Evolutionary conservation across 2,113 vertebrate species (phyloP), one percentile per base, ranked within the genome.

Genomic region (Eurystomus gularis): DNA sequence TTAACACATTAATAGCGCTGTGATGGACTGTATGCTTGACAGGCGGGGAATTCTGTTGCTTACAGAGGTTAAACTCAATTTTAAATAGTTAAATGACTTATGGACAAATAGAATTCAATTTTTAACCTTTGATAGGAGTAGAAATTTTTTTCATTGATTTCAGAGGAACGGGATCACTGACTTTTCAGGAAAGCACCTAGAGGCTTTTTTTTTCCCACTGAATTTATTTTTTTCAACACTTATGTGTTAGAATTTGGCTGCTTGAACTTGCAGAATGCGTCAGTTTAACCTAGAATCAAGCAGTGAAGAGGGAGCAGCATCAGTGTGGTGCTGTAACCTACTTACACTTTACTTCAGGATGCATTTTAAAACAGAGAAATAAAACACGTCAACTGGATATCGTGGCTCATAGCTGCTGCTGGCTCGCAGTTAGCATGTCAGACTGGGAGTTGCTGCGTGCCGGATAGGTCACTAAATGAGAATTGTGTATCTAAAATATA

Each of bases 201-300:
- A 61, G 37, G 29, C 64, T 54, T 76, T 83, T 81, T 77, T 73
- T 79, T 44, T 42, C 42, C 42, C 24, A 24, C 31, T 51, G 61
- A 46, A 24, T 0, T 12, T 19, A 31, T 10, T 31, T 78, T 78
- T 96, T 82, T 92, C 42, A 90, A 46, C 62, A 61, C 31, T 7
- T 2, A n/a, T 70, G 37, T 81, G 65, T 78, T 82, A 58, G 40
- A 84, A 89, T 82, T 79, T 70, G 66, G 37, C 49, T 92, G 70
- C 70, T 82, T 66, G 52, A 92, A 85, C 70, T 91, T 92, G 81
- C 40, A 86, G 91, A 91, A 70, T 76, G 65, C 77, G 57, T 82
- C 44, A 35, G 21, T 92, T 91, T 82, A 84, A 78, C 86, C 77
- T 40, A 70, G 86, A 95, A 89, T 92, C 61, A 75, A 76, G 70